Evolutionary conservation across 2,113 vertebrate genomes (phyloP), one percentile per base, ranked within the genome.

Genomic region (Thermophis baileyi): DNA sequence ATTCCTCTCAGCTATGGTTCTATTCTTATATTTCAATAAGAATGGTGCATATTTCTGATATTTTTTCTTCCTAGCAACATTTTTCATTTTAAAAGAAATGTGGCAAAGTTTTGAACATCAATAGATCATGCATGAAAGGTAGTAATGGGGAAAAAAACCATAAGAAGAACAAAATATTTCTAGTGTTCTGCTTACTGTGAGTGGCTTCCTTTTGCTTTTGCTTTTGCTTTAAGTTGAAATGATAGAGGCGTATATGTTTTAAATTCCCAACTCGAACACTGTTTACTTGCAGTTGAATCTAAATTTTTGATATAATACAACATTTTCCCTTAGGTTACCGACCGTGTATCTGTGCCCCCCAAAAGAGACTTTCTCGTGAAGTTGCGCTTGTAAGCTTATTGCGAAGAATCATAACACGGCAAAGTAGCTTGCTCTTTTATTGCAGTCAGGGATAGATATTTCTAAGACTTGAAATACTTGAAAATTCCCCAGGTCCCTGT

Each of bases 1-100:
- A 57, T 35, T 96, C 30, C 74, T 94, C 85, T 94, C 51, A 94
- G 55, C 63, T 35, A 90, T 25, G 93, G 57, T 60, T 89, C 87
- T 94, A 91, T 91, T 95, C 95, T 89, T 89, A 40, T 25, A 40
- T 89, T 54, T 95, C 85, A 51, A 6, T 85, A 93, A 60, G 44
- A 0, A 0, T 89, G 63, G 93, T 94, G 55, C 94, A n/a, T 91
- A 93, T 91, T 95, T 96, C 81, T 93, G 69, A 95, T 95, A 55
- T 57, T 30, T 7, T n/a, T 49, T 30, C 57, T 47, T 35, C 18
- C 40, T 49, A 20, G 57, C 44, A 63, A 49, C 35, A 27, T 63
- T 63, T 46, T 2, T 40, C 54, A 57, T 4, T 35, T 57, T 16
- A 57, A 25, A 57, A 60, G 11, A 27, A 44, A 25, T 4, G 40